A percentile compares a stretch with the other conserved stretches of the same genome.
phyloP scores from a whole-genome alignment of 2,888 invertebrate genomes.

The Ichneumoninae sp. region DNA sequence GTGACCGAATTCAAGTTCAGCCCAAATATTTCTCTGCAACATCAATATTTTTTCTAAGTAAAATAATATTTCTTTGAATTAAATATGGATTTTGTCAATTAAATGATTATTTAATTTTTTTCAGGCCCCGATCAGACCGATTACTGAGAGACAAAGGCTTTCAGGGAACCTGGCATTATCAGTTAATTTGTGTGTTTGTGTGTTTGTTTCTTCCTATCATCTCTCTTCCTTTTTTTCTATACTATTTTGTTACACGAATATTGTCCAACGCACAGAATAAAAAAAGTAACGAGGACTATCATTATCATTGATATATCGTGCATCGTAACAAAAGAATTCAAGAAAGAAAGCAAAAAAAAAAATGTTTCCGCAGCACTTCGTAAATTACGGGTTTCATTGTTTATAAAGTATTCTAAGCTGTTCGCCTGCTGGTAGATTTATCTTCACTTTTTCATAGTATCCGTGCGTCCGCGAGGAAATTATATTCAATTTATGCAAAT shows the following conservation, averaged over 20 bases:
- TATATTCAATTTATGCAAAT: neutral
- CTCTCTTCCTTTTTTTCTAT: constrained; percentile 45
- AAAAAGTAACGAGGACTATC: neutral
- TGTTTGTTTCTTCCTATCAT: constrained; percentile 30
- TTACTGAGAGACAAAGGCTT: constrained; percentile 74
- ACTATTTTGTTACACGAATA: constrained; percentile 58
- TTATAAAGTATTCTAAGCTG: neutral
- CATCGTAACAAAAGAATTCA: neutral
- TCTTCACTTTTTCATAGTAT: neutral
- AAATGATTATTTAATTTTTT: constrained; percentile 70
- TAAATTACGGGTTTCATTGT: neutral
- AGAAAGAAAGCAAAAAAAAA: neutral
- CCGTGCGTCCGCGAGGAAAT: neutral
- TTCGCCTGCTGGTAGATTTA: constrained; percentile 6
- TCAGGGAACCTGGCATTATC: constrained; percentile 45
- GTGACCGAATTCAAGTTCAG: constrained; percentile 52
- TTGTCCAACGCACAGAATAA: constrained; percentile 12
- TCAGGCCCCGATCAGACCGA: constrained; percentile 82
- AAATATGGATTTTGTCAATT: neutral
- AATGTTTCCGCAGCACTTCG: neutral
- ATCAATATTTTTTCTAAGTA: constrained; percentile 2
- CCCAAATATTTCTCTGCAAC: constrained; percentile 30
- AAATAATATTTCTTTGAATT: neutral
- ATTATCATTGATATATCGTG: constrained; percentile 16
- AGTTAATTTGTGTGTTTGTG: constrained; percentile 53